These are phyloP conservation scores for Phymatocera aterrima DNA, from an alignment of 2,888 invertebrate genomes.

Conservation along the genomic window DNA sequence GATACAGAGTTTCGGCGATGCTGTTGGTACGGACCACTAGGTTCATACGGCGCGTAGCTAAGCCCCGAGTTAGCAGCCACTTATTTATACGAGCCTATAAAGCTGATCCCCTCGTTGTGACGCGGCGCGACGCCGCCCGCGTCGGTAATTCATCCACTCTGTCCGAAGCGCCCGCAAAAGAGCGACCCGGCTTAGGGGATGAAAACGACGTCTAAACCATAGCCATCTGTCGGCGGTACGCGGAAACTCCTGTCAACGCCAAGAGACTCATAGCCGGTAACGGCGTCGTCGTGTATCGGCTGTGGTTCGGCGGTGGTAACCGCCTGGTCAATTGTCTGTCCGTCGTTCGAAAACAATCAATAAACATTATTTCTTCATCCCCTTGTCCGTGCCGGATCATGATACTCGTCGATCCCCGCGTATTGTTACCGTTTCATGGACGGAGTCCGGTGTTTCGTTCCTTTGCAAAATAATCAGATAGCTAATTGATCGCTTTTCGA, in stretches of 20 bases:
- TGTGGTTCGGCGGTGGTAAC: conserved; percentile 66
- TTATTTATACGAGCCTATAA: conserved; percentile 60
- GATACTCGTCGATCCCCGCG: neutral
- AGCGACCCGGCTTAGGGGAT: conserved; percentile 63
- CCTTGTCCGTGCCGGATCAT: neutral
- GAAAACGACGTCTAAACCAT: conserved; percentile 67
- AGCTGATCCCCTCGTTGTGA: conserved; percentile 56
- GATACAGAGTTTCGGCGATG: neutral
- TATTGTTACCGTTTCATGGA: neutral
- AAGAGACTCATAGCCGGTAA: conserved; percentile 68
- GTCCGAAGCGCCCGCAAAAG: conserved; percentile 59
- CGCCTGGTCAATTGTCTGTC: conserved; percentile 51
- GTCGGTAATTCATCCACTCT: conserved; percentile 71
- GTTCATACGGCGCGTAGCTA: conserved; percentile 25
- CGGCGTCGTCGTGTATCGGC: conserved; percentile 65
- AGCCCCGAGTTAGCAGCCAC: conserved; percentile 49
- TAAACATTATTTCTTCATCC: conserved; percentile 44
- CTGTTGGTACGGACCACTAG: neutral
- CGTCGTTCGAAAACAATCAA: conserved; percentile 54
- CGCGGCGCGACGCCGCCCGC: no score
- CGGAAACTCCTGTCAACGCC: conserved; percentile 65
- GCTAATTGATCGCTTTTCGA: no score
- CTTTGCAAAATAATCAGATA: no score
- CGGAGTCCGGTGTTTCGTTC: neutral
- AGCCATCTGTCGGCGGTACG: conserved; percentile 70